Conservation (phyloP, 2,888 invertebrate genomes). For the Embidobia sp. region DNA sequence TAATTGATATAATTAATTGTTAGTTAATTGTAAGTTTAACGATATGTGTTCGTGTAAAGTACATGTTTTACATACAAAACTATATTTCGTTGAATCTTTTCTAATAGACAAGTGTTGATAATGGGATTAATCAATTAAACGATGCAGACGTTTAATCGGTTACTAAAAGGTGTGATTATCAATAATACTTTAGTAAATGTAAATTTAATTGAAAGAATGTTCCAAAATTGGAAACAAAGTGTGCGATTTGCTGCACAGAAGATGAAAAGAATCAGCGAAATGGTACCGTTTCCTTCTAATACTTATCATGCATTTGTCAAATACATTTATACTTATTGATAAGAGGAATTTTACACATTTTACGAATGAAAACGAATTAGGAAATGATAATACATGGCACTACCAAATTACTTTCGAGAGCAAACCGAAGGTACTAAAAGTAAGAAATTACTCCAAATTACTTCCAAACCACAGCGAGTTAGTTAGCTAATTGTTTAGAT, state of each 20-base stretch:
- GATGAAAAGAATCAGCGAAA: conserved; percentile 50
- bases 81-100: conserved; percentile 45
- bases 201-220: no score
- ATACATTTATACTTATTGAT: conserved; percentile 36
- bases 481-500: conserved; percentile 13
- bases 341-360: conserved; percentile 31
- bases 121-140: conserved; percentile 1
- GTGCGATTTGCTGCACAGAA: not conserved
- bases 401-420: conserved; percentile 28
- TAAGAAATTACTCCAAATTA: conserved; percentile 25
- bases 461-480: conserved; percentile 4
- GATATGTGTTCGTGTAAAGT: conserved; percentile 60
- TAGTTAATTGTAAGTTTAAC: conserved; percentile 52
- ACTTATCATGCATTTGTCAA: conserved; percentile 13
- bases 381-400: conserved; percentile 32
- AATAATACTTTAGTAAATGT: no score
- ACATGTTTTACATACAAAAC: conserved; percentile 54
- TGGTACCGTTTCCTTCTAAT: conserved; percentile 20
- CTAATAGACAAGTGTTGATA: conserved; percentile 18
- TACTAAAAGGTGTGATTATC: no score
- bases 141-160: not conserved
- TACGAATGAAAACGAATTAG: conserved; percentile 35
- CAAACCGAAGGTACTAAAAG: conserved; percentile 35
- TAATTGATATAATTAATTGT: conserved; percentile 10
- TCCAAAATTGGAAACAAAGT: no score